Base-by-base conservation (phyloP, 2,113 vertebrate species). In the Calonectris borealis region DNA sequence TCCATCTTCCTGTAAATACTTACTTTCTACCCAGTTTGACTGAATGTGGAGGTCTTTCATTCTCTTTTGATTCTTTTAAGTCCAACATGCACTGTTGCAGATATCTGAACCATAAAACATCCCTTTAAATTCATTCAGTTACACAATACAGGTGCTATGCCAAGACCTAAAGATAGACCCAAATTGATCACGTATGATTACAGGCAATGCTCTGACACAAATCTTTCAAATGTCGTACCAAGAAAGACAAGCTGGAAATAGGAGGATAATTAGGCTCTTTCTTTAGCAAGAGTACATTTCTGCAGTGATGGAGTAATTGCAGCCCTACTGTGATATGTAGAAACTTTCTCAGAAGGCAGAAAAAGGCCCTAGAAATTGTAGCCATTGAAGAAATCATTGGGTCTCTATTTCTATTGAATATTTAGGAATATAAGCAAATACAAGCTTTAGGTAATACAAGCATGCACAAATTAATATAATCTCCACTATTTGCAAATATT, bases 181-280 rank as follows among this genome's bases (percentile, higher is more conserved):
- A 66, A 87, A 84, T 2, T 57, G 68, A 94, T 97, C 40, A 6
- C 49, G 38, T 69, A 48, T 88, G 84, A 86, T 91, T 91, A 81
- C 51, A 84, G 85, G 57, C 79, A 86, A 8, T 88, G 48, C 34
- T 94, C 72, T 87, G 76, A 81, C 75, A 88, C 32, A 91, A 68
- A 78, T 48, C 25, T 95, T 94, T 65, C 76, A 91, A 94, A 76
- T 54, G 55, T 42, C 8, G 4, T 46, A 65, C 66, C 32, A 84
- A 87, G 78, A 94, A 96, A 65, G 58, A 61, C 27, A 83, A 58
- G 73, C 52, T 95, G 55, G 79, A 88, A 94, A 88, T 62, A 86
- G 86, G 40, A 84, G 72, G 77, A 71, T 94, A 97, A 95, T 94
- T 93, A 91, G 29, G 27, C 4, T 87, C 93, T 83, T 94, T 93